These are phyloP conservation scores for Globodera rostochiensis DNA, from an alignment of 1,140 invertebrate species.

Conservation along the genomic window DNA sequence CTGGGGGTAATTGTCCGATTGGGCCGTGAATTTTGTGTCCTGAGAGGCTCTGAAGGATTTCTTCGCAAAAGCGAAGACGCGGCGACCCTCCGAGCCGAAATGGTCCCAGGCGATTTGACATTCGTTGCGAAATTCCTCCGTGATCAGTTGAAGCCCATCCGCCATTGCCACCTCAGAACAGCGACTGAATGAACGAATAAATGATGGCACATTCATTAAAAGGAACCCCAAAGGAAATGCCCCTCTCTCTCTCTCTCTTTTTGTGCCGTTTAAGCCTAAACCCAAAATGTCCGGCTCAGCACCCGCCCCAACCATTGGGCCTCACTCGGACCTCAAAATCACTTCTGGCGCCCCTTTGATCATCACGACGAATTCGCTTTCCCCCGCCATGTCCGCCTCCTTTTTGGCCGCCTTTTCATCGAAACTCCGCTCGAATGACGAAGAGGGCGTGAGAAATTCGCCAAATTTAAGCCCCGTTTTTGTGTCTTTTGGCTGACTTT, in stretches of 20 bases:
- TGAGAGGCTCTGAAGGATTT: slow-evolving; percentile 47
- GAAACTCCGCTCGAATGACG: slow-evolving; percentile 20
- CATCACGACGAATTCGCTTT: slow-evolving; percentile 54
- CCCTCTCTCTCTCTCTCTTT: not conserved
- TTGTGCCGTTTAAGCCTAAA: too few relatives aligned
- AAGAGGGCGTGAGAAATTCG: slow-evolving; percentile 19
- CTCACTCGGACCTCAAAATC: slow-evolving; percentile 2
- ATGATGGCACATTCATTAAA: not conserved
- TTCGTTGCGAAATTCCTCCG: slow-evolving; percentile 55
- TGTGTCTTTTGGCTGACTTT: slow-evolving; percentile 2
- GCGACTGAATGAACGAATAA: slow-evolving; percentile 45
- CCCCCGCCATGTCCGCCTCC: not conserved
- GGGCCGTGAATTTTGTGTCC: slow-evolving; percentile 43
- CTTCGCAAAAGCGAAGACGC: slow-evolving; percentile 60
- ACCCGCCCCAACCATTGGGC: too few relatives aligned
- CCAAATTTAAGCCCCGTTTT: slow-evolving; percentile 20
- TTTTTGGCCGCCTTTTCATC: slow-evolving; percentile 10
- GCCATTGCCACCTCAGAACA: slow-evolving; percentile 47
- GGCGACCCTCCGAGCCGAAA: slow-evolving; percentile 57
- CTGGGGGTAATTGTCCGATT: slow-evolving; percentile 48
- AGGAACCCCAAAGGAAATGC: not conserved
- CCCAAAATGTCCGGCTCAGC: too few relatives aligned
- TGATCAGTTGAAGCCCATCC: slow-evolving; percentile 51
- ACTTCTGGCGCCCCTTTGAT: slow-evolving; percentile 63
- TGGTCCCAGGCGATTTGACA: slow-evolving; percentile 52